Percentiles rank a stretch among this genome's conserved stretches.
phyloP scores from a whole-genome alignment of 2,113 vertebrate species.

The Hyaena hyaena region DNA sequence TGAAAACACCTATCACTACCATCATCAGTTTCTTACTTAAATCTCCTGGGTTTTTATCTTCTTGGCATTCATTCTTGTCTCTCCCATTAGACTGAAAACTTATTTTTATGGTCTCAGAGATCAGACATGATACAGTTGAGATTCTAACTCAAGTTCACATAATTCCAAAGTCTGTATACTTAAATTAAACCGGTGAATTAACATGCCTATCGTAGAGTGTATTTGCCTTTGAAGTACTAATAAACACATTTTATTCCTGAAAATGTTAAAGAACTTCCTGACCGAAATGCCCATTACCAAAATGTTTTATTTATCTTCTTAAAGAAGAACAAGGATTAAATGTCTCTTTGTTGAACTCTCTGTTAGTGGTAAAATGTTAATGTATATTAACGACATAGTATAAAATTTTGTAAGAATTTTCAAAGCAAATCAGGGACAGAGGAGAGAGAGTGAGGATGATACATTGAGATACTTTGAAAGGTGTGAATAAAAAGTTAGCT shows the following conservation, averaged over 20 bases:
- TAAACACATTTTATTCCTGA: not conserved
- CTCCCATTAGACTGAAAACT: not conserved
- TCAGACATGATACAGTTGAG: not conserved
- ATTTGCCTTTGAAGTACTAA: not conserved
- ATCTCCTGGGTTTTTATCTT: not conserved
- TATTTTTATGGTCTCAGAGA: constrained; percentile 1
- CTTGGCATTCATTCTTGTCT: not conserved
- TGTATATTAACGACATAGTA: not conserved
- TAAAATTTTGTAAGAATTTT: not conserved
- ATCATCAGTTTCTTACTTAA: not conserved
- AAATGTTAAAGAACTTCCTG: not conserved
- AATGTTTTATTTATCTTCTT: not conserved
- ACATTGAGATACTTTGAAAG: not conserved
- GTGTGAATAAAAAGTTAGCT: not conserved
- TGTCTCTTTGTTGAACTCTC: not conserved
- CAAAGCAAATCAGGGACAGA: not conserved
- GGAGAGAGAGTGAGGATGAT: not conserved
- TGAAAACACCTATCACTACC: not conserved
- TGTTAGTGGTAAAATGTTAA: not conserved
- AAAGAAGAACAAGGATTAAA: not conserved
- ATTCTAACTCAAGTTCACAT: not conserved
- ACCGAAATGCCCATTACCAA: not conserved
- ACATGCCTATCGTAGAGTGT: not conserved
- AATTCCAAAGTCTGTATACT: not conserved
- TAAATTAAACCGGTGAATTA: not conserved